Evolutionary conservation across 2,113 vertebrate species (phyloP), one percentile per base, ranked within the genome.

Genomic region (Nibea albiflora): DNA sequence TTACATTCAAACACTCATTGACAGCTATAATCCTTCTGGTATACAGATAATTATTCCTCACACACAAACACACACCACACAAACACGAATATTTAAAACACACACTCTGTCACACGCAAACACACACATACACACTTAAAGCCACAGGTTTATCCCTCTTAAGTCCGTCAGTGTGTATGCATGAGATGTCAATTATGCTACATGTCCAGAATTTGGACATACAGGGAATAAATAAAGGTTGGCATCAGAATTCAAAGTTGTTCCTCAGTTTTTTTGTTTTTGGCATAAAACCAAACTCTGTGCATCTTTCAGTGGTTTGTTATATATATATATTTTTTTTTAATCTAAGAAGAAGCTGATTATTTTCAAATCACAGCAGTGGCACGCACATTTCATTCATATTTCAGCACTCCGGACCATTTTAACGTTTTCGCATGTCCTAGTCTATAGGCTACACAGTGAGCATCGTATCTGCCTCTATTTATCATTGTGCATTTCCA

Each of bases 171-270:
- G 81, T 78, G 82, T 85, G 87, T 78, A 47, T 54, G 72, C 53
- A 69, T 57, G 60, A 86, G 28, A 85, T 62, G 42, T 74, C 67
- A 44, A 56, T 60, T 65, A 68, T 77, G 81, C 85, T 78, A 84
- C 83, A 64, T 78, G 73, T 88, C 61, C 69, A 80, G 85, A 46
- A 74, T 22, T 47, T 57, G 58, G 56, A 88, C 80, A 88, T 64
- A 78, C 53, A 77, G 63, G 60, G 73, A 91, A 92, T 92, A 92
- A 93, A 94, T 92, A 89, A 90, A 87, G 15, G 31, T 39, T 52
- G 56, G 26, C 63, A 76, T 80, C 50, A 58, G 54, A 73, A 68
- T 57, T 77, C 39, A 72, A 54, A 84, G 57, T 85, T 17, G 19
- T 26, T 76, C 50, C 71, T 73, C 67, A 71, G 70, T 72, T 82